Evolutionary conservation across 2,113 vertebrate genomes (phyloP).

Genomic region (Agelaius tricolor): DNA sequence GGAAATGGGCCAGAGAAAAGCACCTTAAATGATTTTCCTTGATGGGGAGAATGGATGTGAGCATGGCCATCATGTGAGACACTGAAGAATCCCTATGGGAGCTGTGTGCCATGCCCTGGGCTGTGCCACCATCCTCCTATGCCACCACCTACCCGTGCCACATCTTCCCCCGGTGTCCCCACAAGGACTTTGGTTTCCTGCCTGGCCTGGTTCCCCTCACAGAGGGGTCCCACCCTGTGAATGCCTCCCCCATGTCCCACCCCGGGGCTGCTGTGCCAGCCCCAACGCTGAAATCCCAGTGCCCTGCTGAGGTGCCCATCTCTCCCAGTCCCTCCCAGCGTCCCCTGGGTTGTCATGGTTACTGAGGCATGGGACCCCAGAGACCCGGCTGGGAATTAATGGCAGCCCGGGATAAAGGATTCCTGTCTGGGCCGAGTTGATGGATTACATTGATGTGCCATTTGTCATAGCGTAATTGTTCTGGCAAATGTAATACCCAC

Average conservation of each 20-base stretch:
- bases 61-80: fast-evolving
- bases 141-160: not conserved
- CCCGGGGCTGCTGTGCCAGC: slow-evolving; percentile 2
- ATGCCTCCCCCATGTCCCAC: fast-evolving
- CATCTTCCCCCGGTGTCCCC: fast-evolving
- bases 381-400: slow-evolving; percentile 92
- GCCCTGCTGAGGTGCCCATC: slow-evolving; percentile 74
- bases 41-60: fast-evolving
- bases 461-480: slow-evolving; percentile 99
- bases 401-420: slow-evolving; percentile 95
- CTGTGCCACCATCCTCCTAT: not conserved
- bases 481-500: slow-evolving; percentile 99
- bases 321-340: slow-evolving; percentile 85
- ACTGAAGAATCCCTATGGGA: not conserved
- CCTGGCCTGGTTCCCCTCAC: fast-evolving
- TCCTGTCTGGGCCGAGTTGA: slow-evolving; percentile 95
- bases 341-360: slow-evolving; percentile 93
- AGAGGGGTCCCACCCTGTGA: fast-evolving
- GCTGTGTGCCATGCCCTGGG: not conserved
- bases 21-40: fast-evolving
- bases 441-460: slow-evolving; percentile 99
- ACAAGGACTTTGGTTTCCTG: fast-evolving
- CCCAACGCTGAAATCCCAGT: slow-evolving; percentile 83
- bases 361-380: slow-evolving; percentile 93
- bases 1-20: not conserved